These are phyloP conservation scores for Ceriagrion tenellum DNA, from an alignment of 2,888 invertebrate species.

Conservation along the genomic window DNA sequence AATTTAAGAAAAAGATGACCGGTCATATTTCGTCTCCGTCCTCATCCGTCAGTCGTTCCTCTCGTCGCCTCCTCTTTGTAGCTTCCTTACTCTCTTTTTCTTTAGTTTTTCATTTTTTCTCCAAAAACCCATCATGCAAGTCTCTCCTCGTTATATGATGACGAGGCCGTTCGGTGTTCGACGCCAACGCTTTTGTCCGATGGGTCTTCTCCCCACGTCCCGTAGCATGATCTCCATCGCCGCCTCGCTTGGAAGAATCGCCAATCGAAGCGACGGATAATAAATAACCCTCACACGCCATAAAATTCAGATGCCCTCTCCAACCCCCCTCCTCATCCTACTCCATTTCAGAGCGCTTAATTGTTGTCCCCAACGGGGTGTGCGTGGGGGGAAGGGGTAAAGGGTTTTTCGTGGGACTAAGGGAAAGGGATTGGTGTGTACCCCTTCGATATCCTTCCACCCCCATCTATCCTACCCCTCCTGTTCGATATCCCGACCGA, in stretches of 20 bases:
- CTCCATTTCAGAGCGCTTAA: background rate
- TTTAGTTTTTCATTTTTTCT: background rate
- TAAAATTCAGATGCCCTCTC: background rate
- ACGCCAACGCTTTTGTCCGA: background rate
- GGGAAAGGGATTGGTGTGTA: background rate
- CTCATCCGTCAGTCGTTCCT: background rate
- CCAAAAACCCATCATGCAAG: background rate
- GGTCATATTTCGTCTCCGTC: background rate
- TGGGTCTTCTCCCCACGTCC: background rate
- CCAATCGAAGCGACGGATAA: conserved; percentile 8
- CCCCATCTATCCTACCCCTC: background rate
- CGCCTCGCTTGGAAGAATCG: background rate
- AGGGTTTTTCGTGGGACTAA: background rate
- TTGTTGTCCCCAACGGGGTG: background rate
- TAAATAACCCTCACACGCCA: conserved; percentile 28
- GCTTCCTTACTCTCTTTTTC: background rate
- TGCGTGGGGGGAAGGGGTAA: background rate
- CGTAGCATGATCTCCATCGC: background rate
- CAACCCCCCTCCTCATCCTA: background rate
- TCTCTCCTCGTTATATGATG: background rate
- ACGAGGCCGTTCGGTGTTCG: background rate
- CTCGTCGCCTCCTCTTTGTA: background rate
- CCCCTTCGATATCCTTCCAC: background rate
- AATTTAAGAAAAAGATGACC: background rate
- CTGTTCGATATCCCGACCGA: background rate